Percentiles rank a stretch among this genome's conserved stretches.
Evolutionary conservation across 2,797 vertebrate genomes (phyloP).

Genomic region (Tragopan temminckii): DNA sequence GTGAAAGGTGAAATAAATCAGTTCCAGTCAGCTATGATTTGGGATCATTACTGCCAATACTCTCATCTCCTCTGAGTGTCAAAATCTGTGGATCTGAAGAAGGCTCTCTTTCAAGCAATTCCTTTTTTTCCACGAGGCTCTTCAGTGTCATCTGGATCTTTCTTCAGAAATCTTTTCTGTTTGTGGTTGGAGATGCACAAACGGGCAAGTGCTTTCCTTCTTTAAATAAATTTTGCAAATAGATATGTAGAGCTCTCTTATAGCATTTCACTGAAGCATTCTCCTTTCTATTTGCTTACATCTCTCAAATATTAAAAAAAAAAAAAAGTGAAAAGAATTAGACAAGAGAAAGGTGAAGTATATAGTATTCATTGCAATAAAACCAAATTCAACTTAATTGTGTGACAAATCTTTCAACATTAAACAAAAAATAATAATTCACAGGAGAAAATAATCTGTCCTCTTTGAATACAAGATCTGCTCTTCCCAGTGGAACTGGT

Average conservation of each 20-base stretch:
- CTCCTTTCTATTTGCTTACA: background rate
- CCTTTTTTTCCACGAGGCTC: background rate
- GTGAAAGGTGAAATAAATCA: background rate
- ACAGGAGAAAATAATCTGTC: background rate
- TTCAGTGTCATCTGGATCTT: background rate
- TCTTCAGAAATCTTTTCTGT: slow-evolving; percentile 16
- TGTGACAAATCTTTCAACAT: background rate
- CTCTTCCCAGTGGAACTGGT: background rate
- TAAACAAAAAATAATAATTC: background rate
- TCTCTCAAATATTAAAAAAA: background rate
- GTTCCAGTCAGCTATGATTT: background rate
- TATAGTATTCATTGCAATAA: background rate
- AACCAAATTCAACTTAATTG: background rate
- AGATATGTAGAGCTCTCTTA: background rate
- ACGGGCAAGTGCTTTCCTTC: slow-evolving; percentile 54
- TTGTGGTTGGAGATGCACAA: slow-evolving; percentile 26
- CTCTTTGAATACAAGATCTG: background rate
- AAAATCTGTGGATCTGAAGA: slow-evolving; percentile 2
- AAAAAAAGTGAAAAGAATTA: background rate
- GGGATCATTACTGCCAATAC: background rate
- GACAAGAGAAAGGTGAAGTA: background rate
- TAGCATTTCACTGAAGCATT: background rate
- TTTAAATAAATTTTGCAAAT: slow-evolving; percentile 34
- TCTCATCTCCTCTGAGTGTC: background rate
- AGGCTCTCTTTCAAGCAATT: slow-evolving; percentile 15